phyloP scores from a whole-genome alignment of 1,140 invertebrate genomes.

The Drosophila nigromelanica region DNA sequence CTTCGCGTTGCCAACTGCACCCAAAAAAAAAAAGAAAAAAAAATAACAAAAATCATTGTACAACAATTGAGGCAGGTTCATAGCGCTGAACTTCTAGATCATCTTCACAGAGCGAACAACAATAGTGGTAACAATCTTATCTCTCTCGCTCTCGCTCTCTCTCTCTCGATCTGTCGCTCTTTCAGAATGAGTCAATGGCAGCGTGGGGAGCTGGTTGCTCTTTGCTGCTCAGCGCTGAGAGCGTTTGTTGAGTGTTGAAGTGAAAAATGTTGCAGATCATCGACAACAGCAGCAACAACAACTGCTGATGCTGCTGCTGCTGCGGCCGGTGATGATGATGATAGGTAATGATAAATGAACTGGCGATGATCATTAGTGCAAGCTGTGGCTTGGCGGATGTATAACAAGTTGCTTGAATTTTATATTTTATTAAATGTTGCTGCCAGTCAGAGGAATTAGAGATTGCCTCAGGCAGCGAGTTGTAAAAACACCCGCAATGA shows the following conservation, averaged over 20 bases:
- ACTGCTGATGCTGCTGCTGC: constrained; percentile 12
- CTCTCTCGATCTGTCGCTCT: constrained; percentile 14
- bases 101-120: constrained; percentile 49
- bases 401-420: constrained; percentile 56
- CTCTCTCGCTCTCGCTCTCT: constrained; percentile 16
- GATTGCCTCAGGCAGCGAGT: constrained; percentile 21
- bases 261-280: constrained; percentile 77
- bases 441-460: constrained; percentile 16
- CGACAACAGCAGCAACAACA: constrained; percentile 29
- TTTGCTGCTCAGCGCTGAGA: constrained; percentile 29
- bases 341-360: constrained; percentile 30
- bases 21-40: constrained; percentile 56
- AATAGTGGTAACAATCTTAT: constrained; percentile 7
- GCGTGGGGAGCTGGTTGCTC: constrained; percentile 39
- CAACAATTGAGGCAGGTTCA: constrained; percentile 76
- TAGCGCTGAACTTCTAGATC: constrained; percentile 75
- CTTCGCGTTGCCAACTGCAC: constrained; percentile 74
- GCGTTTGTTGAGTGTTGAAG: constrained; percentile 56
- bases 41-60: constrained; percentile 34
- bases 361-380: constrained; percentile 33
- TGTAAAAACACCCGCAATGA: constrained; percentile 65
- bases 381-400: constrained; percentile 56
- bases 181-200: constrained; percentile 53
- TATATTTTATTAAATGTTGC: constrained; percentile 27
- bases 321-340: constrained; percentile 4